Evolutionary conservation across 2,888 invertebrate species (phyloP), one percentile per base, ranked within the genome.

Genomic region (Gerris lacustris): DNA sequence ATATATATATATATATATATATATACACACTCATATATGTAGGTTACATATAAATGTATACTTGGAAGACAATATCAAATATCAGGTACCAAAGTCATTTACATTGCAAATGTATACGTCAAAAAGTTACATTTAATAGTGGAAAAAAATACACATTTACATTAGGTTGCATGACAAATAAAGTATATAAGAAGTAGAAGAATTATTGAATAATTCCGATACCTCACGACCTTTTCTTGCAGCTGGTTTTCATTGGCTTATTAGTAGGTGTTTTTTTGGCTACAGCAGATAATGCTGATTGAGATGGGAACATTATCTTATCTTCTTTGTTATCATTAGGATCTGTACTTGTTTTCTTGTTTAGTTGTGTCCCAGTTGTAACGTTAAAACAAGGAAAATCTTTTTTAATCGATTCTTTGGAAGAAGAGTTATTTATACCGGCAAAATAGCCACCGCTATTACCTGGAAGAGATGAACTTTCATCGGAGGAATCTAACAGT

Each of bases 321-420:
- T 55, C 55, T 55, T 9, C 9, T 55, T 55, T 55, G 55, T 67
- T 67, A 43, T 43, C 66, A 43, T 44, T 66, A 15, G 31, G 45
- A 18, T 64, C 69, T 70, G 76, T 85, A 84, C 69, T 85, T 82
- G 66, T 83, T 80, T 45, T 82, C 82, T 7, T 85, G 82, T 5
- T 84, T 83, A 0, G 85, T 83, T 0, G 83, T 9, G 82, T 31
- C 31, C 31, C 31, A 31, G 31, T 31, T 31, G 31, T 31, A 6
- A 86, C 86, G 77, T 82, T 84, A 79, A 87, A 87, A 78, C 87
- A 87, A 55, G 84, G 84, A 77, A 87, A 87, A 69, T 84, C 85
- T 64, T 86, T 83, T 75, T 86, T 86, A 1, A 86, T 86, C 9
- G 85, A 84, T 6, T 86, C 86, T 0, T 86, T 80, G 0, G 81